Conservation (phyloP, 2,888 invertebrate genomes). For the Sipha maydis region DNA sequence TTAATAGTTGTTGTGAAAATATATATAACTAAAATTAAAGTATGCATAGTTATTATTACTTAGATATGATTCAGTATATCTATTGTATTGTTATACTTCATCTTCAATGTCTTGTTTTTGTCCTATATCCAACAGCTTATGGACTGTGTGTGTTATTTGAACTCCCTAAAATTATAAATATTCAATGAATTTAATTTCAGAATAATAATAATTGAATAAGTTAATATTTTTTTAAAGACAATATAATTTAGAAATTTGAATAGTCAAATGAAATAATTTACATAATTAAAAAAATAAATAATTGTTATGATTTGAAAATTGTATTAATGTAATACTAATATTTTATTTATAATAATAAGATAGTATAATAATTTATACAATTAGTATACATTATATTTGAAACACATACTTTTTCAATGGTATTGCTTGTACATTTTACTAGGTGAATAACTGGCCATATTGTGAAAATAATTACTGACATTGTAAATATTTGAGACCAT, state of each 20-base stretch:
- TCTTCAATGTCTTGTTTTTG: slow-evolving; percentile 53
- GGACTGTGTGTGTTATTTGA: slow-evolving; percentile 43
- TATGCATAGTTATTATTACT: background rate
- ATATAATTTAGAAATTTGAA: too few species aligned
- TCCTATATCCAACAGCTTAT: slow-evolving; percentile 48
- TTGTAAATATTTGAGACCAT: slow-evolving; percentile 63
- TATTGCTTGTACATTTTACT: slow-evolving; percentile 60
- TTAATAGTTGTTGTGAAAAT: slow-evolving; percentile 63
- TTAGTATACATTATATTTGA: too few species aligned
- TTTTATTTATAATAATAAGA: too few species aligned
- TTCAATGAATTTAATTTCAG: too few species aligned
- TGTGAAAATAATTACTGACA: slow-evolving; percentile 59
- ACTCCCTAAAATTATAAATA: slow-evolving; percentile 44
- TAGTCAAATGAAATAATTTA: too few species aligned
- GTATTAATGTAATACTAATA: too few species aligned
- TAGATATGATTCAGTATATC: background rate
- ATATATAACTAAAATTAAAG: slow-evolving; percentile 50
- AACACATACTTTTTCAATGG: slow-evolving; percentile 58
- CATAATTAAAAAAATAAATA: too few species aligned
- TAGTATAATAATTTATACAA: too few species aligned
- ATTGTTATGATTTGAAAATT: too few species aligned
- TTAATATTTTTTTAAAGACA: too few species aligned
- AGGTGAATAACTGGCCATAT: slow-evolving; percentile 61
- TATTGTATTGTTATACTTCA: slow-evolving; percentile 36
- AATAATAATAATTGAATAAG: too few species aligned